These are phyloP conservation scores for Eupelmus urozonus DNA, from an alignment of 2,888 invertebrate genomes.

Conservation along the genomic window DNA sequence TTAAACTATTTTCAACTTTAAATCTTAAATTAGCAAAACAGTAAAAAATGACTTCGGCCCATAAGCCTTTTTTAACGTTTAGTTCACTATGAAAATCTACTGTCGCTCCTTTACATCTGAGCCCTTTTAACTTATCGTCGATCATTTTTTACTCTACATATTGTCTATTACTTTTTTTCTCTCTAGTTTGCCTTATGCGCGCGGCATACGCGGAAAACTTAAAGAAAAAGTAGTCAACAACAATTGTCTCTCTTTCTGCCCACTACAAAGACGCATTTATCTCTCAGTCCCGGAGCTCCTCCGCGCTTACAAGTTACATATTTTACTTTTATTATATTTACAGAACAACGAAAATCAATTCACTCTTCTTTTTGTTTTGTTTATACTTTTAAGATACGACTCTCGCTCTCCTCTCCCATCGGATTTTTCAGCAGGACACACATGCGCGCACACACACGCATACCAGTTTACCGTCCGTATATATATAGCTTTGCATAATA, in stretches of 20 bases:
- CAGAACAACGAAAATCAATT: slow-evolving; percentile 29
- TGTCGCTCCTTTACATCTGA: slow-evolving; percentile 25
- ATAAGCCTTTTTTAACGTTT: not conserved
- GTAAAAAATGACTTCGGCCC: slow-evolving; percentile 15
- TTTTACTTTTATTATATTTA: slow-evolving; percentile 36
- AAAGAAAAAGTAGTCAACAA: slow-evolving; percentile 22
- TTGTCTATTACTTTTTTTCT: slow-evolving; percentile 36
- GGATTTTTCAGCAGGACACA: slow-evolving; percentile 45
- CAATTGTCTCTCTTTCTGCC: slow-evolving; percentile 41
- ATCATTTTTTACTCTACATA: slow-evolving; percentile 52
- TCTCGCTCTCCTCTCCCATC: slow-evolving; percentile 36
- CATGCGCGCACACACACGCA: slow-evolving; percentile 28
- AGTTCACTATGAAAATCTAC: not conserved
- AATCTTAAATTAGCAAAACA: not conserved
- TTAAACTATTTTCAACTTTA: not conserved
- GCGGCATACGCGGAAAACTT: not conserved
- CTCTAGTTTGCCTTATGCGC: not conserved
- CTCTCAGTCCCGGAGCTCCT: slow-evolving; percentile 36
- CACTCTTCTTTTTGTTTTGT: slow-evolving; percentile 3
- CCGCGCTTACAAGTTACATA: slow-evolving; percentile 38
- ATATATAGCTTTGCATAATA: slow-evolving; percentile 38
- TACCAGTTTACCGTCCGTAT: not conserved
- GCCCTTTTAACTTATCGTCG: slow-evolving; percentile 10
- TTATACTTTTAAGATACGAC: not conserved
- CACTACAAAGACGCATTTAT: slow-evolving; percentile 28